These are phyloP conservation scores for Melanotaenia duboulayi DNA, from an alignment of 2,113 vertebrate species.

Conservation along the genomic window DNA sequence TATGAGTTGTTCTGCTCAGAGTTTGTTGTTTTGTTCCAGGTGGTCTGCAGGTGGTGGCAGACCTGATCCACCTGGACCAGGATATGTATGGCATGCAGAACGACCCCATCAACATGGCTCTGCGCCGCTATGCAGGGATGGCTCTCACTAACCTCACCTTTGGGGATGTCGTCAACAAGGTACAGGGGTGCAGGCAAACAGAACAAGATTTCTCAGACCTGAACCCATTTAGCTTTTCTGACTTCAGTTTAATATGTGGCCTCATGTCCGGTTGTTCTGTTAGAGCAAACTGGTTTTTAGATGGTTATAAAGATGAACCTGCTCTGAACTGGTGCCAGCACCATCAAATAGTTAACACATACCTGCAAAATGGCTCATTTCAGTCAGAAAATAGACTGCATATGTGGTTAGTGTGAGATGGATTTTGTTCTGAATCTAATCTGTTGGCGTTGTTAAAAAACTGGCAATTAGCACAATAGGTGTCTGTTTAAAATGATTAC, in stretches of 20 bases:
- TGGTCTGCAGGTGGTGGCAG: slow-evolving; percentile 91
- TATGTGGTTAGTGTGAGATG: background rate
- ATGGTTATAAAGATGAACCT: no score
- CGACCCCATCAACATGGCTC: slow-evolving; percentile 93
- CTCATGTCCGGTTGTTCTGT: no score
- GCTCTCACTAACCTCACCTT: slow-evolving; percentile 97
- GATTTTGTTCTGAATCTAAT: background rate
- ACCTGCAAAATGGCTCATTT: no score
- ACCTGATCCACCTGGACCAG: slow-evolving; percentile 93
- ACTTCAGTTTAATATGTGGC: no score
- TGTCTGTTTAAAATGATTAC: no score
- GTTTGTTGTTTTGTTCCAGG: slow-evolving; percentile 74
- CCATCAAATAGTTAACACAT: no score
- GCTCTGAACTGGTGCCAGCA: no score
- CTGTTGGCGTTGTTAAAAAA: no score
- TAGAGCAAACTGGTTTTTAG: no score
- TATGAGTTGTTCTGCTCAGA: background rate
- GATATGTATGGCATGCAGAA: slow-evolving; percentile 91
- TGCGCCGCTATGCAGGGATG: slow-evolving; percentile 95
- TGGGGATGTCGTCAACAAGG: slow-evolving; percentile 97
- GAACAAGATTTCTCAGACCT: background rate
- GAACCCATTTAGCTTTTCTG: no score
- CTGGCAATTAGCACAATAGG: no score
- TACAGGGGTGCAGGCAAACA: slow-evolving; percentile 40
- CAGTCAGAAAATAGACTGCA: background rate